Evolutionary conservation across 2,113 vertebrate genomes (phyloP).

Genomic region (Glaucidium brasilianum): DNA sequence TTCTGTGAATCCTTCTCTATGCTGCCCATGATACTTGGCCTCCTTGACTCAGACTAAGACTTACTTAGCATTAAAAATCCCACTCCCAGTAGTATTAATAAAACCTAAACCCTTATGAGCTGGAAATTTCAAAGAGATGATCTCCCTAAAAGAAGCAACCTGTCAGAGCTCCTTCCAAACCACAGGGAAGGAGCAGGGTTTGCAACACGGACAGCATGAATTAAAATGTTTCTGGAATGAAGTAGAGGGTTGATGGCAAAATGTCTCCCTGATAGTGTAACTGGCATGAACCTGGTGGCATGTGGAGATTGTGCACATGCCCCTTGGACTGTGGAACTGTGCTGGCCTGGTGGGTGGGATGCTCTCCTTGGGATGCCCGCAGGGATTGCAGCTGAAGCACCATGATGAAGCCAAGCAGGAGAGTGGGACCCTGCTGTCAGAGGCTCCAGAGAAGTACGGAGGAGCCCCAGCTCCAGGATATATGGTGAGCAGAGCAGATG

Average conservation of each 20-base stretch:
- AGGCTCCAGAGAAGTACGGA: neutral
- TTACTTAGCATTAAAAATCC: slow-evolving; percentile 8
- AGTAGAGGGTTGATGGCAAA: neutral
- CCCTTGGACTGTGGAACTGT: neutral
- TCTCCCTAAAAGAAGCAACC: neutral
- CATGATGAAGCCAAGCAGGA: neutral
- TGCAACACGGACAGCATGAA: neutral
- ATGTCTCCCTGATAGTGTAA: neutral
- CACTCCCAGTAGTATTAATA: neutral
- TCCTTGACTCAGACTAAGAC: neutral
- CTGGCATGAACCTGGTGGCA: neutral
- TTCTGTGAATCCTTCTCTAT: neutral
- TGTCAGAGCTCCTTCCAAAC: neutral
- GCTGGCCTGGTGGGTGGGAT: neutral
- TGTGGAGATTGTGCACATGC: neutral
- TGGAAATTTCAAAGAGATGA: neutral
- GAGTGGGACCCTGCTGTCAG: neutral
- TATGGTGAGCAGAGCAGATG: neutral
- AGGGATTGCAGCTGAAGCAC: neutral
- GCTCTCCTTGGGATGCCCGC: neutral
- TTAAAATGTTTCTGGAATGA: neutral
- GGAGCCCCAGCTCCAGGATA: neutral
- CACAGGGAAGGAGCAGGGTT: neutral
- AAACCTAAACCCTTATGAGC: neutral
- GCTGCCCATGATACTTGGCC: neutral